phyloP scores from a whole-genome alignment of 2,888 invertebrate species.

The Tetragonula carbonaria region DNA sequence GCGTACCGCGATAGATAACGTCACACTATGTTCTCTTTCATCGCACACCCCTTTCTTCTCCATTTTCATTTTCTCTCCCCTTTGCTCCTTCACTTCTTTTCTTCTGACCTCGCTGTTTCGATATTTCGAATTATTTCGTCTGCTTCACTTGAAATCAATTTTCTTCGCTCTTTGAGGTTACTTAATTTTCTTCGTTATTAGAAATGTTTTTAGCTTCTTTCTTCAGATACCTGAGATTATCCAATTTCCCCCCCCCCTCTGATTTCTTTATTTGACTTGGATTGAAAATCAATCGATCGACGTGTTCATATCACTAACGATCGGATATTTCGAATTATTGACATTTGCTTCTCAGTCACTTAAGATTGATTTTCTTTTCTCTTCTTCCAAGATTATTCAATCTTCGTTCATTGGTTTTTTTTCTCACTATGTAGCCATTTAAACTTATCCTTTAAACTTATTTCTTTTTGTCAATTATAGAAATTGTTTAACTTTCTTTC shows the following conservation, averaged over 20 bases:
- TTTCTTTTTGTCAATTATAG: too few species aligned
- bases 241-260: conserved; percentile 19
- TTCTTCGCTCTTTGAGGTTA: too few species aligned
- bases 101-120: background rate
- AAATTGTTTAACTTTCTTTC: background rate
- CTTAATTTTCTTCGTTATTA: too few species aligned
- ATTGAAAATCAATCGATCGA: too few species aligned
- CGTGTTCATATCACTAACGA: too few species aligned
- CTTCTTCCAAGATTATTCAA: background rate
- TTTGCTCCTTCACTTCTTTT: background rate
- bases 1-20: conserved; percentile 53
- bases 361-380: background rate
- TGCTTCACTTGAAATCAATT: too few species aligned
- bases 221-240: background rate
- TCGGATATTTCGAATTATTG: background rate
- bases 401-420: background rate
- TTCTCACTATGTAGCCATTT: too few species aligned
- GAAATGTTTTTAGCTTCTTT: too few species aligned
- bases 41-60: conserved; percentile 33
- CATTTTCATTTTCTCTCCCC: background rate
- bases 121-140: background rate
- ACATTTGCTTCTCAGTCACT: conserved; percentile 27
- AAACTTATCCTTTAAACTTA: too few species aligned
- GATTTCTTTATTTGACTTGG: too few species aligned
- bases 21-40: conserved; percentile 64